phyloP scores from a whole-genome alignment of 2,797 vertebrate species.

The Esox masquinongy region DNA sequence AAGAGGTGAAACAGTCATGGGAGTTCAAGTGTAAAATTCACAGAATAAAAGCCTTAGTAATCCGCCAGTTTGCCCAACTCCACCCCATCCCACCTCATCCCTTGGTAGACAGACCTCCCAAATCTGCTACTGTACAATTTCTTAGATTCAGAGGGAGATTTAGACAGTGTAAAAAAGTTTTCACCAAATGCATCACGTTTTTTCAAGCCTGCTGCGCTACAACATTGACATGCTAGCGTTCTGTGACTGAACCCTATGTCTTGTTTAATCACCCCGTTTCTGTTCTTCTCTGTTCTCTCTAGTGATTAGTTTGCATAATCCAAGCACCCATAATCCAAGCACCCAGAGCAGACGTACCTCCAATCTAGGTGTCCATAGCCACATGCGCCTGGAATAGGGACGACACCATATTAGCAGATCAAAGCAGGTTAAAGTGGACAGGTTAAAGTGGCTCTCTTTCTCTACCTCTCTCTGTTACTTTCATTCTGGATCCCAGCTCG shows the following conservation, averaged over 20 bases:
- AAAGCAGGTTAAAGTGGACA: conserved; percentile 64
- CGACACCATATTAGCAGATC: conserved; percentile 71
- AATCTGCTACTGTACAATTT: conserved; percentile 27
- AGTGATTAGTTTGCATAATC: conserved; percentile 65
- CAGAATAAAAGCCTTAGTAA: conserved; percentile 53
- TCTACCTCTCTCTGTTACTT: conserved; percentile 1
- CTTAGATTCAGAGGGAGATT: conserved; percentile 24
- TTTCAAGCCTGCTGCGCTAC: neutral
- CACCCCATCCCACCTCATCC: conserved; percentile 21
- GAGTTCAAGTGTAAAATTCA: conserved; percentile 61
- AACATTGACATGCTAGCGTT: neutral
- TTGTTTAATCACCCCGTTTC: neutral
- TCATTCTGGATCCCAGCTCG: conserved; percentile 3
- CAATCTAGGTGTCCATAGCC: conserved; percentile 63
- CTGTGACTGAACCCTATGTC: neutral
- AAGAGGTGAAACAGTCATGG: conserved; percentile 32
- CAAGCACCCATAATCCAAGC: too few species aligned
- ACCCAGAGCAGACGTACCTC: conserved; percentile 44
- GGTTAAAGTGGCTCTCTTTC: conserved; percentile 44
- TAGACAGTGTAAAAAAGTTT: conserved; percentile 30
- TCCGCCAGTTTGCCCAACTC: conserved; percentile 34
- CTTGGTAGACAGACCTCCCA: conserved; percentile 22
- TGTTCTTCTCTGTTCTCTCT: neutral
- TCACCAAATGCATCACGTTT: neutral
- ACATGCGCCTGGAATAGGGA: conserved; percentile 66